phyloP scores from a whole-genome alignment of 1,140 invertebrate genomes.

The Diachasma alloeum region DNA sequence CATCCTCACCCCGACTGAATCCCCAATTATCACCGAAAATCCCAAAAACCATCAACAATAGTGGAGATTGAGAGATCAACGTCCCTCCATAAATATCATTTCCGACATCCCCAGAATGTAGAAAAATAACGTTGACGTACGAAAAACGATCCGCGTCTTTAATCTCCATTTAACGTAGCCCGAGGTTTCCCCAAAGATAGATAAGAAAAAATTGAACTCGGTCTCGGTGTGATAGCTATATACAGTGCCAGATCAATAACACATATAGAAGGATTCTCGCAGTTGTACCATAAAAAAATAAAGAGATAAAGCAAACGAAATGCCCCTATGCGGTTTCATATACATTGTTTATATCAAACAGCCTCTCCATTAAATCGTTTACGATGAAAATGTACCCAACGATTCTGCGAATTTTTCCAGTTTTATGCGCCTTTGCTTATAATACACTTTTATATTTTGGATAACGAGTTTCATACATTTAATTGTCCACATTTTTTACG shows the following conservation, averaged over 20 bases:
- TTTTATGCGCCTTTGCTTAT: not conserved
- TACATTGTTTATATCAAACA: not conserved
- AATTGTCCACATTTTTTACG: too few relatives aligned
- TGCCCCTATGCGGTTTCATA: not conserved
- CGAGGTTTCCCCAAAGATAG: constrained; percentile 12
- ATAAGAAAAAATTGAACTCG: not conserved
- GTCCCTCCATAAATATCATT: not conserved
- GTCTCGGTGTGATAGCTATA: not conserved
- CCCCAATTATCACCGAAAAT: not conserved
- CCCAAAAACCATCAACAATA: not conserved
- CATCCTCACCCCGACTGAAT: not conserved
- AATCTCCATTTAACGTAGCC: not conserved
- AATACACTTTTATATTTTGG: too few relatives aligned
- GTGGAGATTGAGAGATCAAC: not conserved
- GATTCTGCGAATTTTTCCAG: not conserved
- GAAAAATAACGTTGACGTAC: not conserved
- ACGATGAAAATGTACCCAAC: not conserved
- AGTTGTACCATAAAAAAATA: constrained; percentile 7
- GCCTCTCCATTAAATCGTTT: not conserved
- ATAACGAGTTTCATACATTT: too few relatives aligned
- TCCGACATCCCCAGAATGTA: not conserved
- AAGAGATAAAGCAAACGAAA: not conserved
- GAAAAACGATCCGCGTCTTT: not conserved
- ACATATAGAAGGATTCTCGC: constrained; percentile 13
- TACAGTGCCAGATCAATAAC: not conserved